Conservation (phyloP, 2,888 invertebrate species). For the Volucella inflata region DNA sequence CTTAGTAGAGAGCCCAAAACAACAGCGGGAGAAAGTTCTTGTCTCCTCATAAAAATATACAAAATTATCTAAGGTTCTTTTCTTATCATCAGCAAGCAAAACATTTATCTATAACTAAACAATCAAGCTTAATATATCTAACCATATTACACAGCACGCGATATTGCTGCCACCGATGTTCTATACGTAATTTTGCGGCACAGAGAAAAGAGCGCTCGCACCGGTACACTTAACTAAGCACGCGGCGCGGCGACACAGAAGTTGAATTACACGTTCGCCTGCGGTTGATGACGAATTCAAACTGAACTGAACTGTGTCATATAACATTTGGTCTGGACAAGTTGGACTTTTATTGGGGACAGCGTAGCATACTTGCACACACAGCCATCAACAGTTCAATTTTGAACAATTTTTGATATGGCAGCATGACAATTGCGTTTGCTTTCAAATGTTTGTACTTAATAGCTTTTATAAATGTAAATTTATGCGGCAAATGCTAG, state of each 20-base stretch:
- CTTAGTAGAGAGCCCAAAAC: slow-evolving; percentile 9
- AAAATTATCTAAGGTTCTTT: slow-evolving; percentile 1
- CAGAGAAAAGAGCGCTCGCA: neutral
- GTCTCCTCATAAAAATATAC: slow-evolving; percentile 2
- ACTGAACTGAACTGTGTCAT: slow-evolving; percentile 55
- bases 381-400: slow-evolving; percentile 5
- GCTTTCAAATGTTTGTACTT: slow-evolving; percentile 40
- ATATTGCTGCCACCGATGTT: neutral
- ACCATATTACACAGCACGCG: slow-evolving; percentile 44
- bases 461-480: slow-evolving; percentile 10
- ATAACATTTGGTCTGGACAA: slow-evolving; percentile 57
- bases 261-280: slow-evolving; percentile 48
- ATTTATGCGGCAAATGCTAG: slow-evolving; percentile 40
- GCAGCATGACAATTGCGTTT: slow-evolving; percentile 33
- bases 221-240: slow-evolving; percentile 22
- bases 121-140: slow-evolving; percentile 29
- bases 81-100: slow-evolving; percentile 11
- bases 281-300: slow-evolving; percentile 59
- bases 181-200: too few species aligned
- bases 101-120: neutral
- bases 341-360: slow-evolving; percentile 46
- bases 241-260: slow-evolving; percentile 23
- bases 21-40: slow-evolving; percentile 58
- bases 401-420: slow-evolving; percentile 24
- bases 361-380: slow-evolving; percentile 19